phyloP scores from a whole-genome alignment of 2,888 invertebrate genomes.

The Campoplex nolae region DNA sequence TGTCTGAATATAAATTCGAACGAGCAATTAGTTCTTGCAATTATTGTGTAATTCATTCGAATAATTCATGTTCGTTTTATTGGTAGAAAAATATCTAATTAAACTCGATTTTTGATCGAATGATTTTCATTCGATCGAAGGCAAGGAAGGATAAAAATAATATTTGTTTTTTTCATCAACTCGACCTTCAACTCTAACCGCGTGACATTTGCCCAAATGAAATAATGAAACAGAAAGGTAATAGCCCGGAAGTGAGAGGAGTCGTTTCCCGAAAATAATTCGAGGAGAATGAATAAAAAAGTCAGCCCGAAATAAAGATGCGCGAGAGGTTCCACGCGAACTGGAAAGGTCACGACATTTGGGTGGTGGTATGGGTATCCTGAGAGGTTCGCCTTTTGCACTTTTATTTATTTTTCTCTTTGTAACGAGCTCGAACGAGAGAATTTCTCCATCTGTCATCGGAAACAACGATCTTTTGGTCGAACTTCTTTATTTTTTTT shows the following conservation, averaged over 20 bases:
- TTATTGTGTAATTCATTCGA: not conserved
- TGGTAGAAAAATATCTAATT: no score
- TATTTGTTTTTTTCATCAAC: not conserved
- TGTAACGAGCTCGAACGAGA: not conserved
- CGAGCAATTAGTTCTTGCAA: no score
- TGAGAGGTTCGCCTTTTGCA: not conserved
- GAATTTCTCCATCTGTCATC: not conserved
- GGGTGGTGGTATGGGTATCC: not conserved
- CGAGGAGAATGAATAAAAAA: not conserved
- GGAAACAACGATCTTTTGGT: not conserved
- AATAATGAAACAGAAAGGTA: not conserved
- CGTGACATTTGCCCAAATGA: not conserved
- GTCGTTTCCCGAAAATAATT: not conserved
- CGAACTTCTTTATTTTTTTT: constrained; percentile 5
- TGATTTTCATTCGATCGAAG: not conserved
- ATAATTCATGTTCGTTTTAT: not conserved
- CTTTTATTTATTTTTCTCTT: not conserved
- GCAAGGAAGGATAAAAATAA: not conserved
- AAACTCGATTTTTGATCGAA: no score
- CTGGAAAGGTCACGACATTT: constrained; percentile 3
- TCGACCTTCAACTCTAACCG: not conserved
- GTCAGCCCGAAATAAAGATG: not conserved
- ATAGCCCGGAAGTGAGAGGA: not conserved
- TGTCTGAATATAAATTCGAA: no score
- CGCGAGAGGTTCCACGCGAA: not conserved